Base-by-base conservation (phyloP, 2,113 vertebrate species). In the Actenoides lindsayi region DNA sequence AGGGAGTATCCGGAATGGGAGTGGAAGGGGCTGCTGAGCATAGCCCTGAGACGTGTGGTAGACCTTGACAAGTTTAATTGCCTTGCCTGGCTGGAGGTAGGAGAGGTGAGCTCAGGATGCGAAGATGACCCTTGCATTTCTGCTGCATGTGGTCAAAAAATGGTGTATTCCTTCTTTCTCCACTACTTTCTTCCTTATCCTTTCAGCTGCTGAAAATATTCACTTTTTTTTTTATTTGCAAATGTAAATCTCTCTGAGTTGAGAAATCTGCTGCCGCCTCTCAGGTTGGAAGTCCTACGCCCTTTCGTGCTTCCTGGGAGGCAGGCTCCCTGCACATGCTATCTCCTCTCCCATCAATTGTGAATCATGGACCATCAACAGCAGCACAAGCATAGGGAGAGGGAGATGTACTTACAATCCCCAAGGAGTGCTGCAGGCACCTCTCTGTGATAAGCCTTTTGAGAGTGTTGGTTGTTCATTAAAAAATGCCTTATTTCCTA, bases 321-420 rank as follows among this genome's bases (percentile, higher is more conserved):
- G 39, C 21, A 5, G 68, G 42, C 42, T 94, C 56, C 37, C 50
- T 3, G 3, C 5, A 0, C 12, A 5, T 1, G 3, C 37, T 78
- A 90, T 92, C 91, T 92, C 57, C 67, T 79, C 74, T 90, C 46
- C 6, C 4, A 94, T 94, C 95, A 65, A 30, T 77, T 82, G 65
- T 84, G 84, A 95, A 94, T 93, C 91, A 93, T 19, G 77, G 81
- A 67, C 83, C 88, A 79, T 75, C 28, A 1, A 75, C 0, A 2
- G 39, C 57, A 91, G 7, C 0, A 0, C 33, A 79, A 6, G 24
- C 27, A 84, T 62, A 93, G 48, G 53, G 51, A 87, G 69, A 95
- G 33, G 7, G 20, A 89, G 65, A n/a, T 1, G 7, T 39, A 73
- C 84, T 64, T 79, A 46, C 41, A 92, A 10, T 81, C 65, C 73